Evolutionary conservation across 2,113 vertebrate species (phyloP), one percentile per base, ranked within the genome.

Genomic region (Ranitomeya imitator): DNA sequence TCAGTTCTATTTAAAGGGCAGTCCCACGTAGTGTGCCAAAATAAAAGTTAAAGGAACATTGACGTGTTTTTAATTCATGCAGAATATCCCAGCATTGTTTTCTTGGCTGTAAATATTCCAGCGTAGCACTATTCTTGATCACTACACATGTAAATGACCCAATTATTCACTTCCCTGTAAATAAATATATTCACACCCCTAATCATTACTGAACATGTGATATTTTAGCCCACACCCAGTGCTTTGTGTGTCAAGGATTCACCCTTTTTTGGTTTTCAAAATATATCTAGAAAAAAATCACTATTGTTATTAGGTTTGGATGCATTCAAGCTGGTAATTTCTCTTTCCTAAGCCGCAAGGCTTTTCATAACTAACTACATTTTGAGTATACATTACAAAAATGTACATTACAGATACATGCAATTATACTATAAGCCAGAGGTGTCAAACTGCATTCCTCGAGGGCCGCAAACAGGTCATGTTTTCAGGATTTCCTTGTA

Each of bases 1-100:
- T 81, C 61, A 65, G 31, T 61, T 86, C 85, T 67, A 67, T 86
- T 86, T 86, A 79, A 79, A 86, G 85, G 76, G 60, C 85, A 65
- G 52, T 85, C 69, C 84, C 84, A 76, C 69, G 26, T n/a, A 67
- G 12, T 61, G n/a, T 83, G 80, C 59, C 59, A 83, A n/a, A 83
- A 83, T 65, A 12, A 83, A 65, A 63, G 3, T 65, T 65, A 83
- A 65, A 83, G 59, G 61, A 61, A 12, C 81, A 54, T 23, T 21
- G 61, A 67, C 61, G 4, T 69, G 10, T 52, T 54, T 59, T 80
- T 79, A 45, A 10, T 76, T 18, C 45, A 12, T 76, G 37, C 18
- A 76, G 73, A 11, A 52, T 11, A 52, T 52, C 37, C 18, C 18
- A 76, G 73, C 73, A 76, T 3, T 16, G 26, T 45, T 74, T 45